Evolutionary conservation across 2,797 vertebrate species (phyloP), one percentile per base, ranked within the genome.

Genomic region (Pipistrellus pipistrellus): DNA sequence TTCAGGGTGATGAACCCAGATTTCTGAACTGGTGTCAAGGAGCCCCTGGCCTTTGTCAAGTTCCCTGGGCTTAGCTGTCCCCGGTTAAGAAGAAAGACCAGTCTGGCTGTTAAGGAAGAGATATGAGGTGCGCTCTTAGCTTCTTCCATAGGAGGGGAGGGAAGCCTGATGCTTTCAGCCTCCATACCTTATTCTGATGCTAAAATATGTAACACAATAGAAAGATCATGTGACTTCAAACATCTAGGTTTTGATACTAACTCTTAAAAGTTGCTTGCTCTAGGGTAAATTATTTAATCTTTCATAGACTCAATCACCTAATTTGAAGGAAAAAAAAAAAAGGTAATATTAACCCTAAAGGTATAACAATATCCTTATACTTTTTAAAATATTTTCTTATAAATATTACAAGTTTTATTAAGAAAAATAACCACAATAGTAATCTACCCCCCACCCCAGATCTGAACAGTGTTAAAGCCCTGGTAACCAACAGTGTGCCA

Each of bases 341-440:
- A 82, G 18, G 72, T 88, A 71, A 82, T 27, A 91, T 41, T 51
- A 82, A 41, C 17, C 32, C 75, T 77, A 75, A 85, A 41, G 23
- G 53, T 25, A 53, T 38, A 15, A 82, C 20, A 88, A 93, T 91
- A 88, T 90, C 12, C 35, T 72, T 84, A 38, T 27, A 53, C 51
- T 78, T 86, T 84, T 46, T 80, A n/a, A 4, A 68, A 55, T 88
- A 35, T 90, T 96, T 78, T 93, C 20, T 80, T 85, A 72, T 32
- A 93, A 95, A 92, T 68, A 87, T 76, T 57, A 59, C 21, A 91
- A 35, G 44, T 48, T 86, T 87, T 91, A 82, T 57, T 85, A 30
- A 95, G 51, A 83, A 93, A 85, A 92, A 57, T 57, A 88, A 44
- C 32, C 78, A 53, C 14, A 80, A 41, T 41, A 81, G 30, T 77